phyloP scores from a whole-genome alignment of 2,113 vertebrate genomes.

The Diglossa brunneiventris region DNA sequence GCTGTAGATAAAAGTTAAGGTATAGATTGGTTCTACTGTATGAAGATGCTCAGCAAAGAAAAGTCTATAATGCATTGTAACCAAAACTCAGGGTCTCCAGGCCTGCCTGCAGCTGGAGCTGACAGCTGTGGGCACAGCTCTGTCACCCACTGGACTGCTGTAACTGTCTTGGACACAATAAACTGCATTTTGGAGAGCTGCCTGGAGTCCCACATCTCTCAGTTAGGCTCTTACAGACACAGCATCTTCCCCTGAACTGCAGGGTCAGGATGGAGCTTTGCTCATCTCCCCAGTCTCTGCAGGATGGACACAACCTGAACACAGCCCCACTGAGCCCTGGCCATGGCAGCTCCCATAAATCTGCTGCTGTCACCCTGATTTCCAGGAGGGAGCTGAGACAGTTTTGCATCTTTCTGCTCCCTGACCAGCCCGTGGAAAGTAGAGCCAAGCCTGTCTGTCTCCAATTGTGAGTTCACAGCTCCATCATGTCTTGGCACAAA shows the following conservation, averaged over 20 bases:
- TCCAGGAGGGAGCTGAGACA: background rate
- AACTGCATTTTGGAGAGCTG: too few relatives aligned
- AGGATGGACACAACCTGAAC: fast-evolving
- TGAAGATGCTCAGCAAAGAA: too few relatives aligned
- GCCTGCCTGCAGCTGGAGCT: too few relatives aligned
- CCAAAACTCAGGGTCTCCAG: too few relatives aligned
- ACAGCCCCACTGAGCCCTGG: fast-evolving
- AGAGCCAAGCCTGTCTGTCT: background rate
- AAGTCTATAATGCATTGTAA: too few relatives aligned
- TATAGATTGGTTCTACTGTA: too few relatives aligned
- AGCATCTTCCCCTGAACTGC: fast-evolving
- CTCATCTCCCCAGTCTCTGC: background rate
- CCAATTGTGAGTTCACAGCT: background rate
- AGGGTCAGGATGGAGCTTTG: background rate
- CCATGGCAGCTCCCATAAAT: background rate
- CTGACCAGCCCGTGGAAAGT: background rate
- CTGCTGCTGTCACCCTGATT: fast-evolving
- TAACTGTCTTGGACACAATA: too few relatives aligned
- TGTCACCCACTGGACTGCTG: too few relatives aligned
- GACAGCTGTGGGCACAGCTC: too few relatives aligned
- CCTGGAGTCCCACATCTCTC: too few relatives aligned
- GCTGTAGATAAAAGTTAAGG: too few relatives aligned
- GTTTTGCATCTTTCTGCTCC: background rate
- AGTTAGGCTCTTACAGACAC: too few relatives aligned
- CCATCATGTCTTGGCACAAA: background rate